Evolutionary conservation across 1,140 invertebrate species (phyloP).

Genomic region (Oreohelix idahoensis): DNA sequence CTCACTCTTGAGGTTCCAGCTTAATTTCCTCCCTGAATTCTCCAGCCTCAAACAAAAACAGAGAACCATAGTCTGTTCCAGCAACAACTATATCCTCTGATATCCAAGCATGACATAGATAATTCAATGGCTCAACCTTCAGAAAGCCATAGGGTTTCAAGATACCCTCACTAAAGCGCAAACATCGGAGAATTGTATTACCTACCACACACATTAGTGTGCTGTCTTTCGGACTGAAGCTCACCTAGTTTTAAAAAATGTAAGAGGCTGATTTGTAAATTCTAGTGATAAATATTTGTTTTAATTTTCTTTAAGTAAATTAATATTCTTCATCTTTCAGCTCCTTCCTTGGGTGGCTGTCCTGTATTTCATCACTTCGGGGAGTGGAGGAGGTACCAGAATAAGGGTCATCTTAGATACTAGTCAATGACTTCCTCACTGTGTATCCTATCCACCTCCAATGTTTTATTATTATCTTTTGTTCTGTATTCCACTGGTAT

Average conservation of each 20-base stretch:
- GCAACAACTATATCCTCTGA: slow-evolving; percentile 83
- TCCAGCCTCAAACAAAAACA: slow-evolving; percentile 85
- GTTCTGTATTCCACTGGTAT: too few species aligned
- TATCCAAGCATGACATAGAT: slow-evolving; percentile 78
- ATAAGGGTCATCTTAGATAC: too few species aligned
- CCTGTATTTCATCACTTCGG: too few species aligned
- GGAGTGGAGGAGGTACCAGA: too few species aligned
- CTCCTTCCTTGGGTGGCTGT: too few species aligned
- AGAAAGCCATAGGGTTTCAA: slow-evolving; percentile 87
- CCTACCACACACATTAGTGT: slow-evolving; percentile 84
- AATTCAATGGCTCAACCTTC: slow-evolving; percentile 83
- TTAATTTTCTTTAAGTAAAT: too few species aligned
- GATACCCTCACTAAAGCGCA: slow-evolving; percentile 84
- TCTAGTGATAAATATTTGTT: too few species aligned
- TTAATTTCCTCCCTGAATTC: slow-evolving; percentile 79
- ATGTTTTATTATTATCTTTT: too few species aligned
- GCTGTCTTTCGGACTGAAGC: slow-evolving; percentile 83
- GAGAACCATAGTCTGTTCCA: slow-evolving; percentile 81
- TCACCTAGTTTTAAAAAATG: slow-evolving; percentile 73
- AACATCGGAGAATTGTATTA: slow-evolving; percentile 82
- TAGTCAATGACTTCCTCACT: too few species aligned
- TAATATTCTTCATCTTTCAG: too few species aligned
- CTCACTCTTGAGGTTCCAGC: slow-evolving; percentile 28
- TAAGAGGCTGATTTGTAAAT: too few species aligned
- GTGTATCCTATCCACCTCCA: too few species aligned